A percentile compares a stretch with the other conserved stretches of the same genome.
Conservation (phyloP, 37 sponge, comb jelly and placozoan genomes). For the Tethya wilhelma region DNA sequence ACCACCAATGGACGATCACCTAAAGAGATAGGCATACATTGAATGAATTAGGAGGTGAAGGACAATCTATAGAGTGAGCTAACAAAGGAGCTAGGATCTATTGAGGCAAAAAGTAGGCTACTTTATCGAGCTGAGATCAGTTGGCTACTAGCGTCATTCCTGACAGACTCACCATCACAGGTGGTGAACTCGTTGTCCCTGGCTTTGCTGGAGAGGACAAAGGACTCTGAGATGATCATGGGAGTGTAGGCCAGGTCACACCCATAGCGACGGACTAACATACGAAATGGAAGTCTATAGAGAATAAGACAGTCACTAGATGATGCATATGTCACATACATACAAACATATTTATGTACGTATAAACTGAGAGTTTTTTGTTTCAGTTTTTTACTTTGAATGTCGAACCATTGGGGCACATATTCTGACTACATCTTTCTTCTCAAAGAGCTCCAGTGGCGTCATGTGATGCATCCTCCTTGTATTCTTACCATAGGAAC, state of each 20-base stretch:
- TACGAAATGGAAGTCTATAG: constrained; percentile 74
- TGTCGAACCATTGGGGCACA: constrained; percentile 98
- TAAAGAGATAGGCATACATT: not conserved
- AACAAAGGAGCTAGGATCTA: not conserved
- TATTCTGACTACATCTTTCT: constrained; percentile 56
- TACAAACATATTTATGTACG: not conserved
- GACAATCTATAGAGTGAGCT: not conserved
- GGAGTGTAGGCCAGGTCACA: constrained; percentile 94
- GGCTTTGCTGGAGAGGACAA: constrained; percentile 83
- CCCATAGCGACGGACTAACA: constrained; percentile 81
- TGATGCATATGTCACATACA: not conserved
- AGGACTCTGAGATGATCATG: constrained; percentile 94
- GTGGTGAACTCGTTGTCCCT: constrained; percentile 91
- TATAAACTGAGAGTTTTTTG: not conserved
- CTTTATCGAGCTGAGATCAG: not conserved
- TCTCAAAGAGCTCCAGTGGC: constrained; percentile 38
- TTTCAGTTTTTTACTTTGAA: constrained; percentile 66
- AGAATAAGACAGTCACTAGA: not conserved
- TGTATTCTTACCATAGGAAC: too few species aligned
- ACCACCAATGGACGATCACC: constrained; percentile 86
- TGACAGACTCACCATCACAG: constrained; percentile 34
- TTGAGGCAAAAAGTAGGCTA: not conserved
- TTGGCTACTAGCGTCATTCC: not conserved
- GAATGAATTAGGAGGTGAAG: not conserved
- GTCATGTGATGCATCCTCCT: not conserved